Percentiles rank a stretch among this genome's conserved stretches.
These are phyloP conservation scores for Xestia ashworthii DNA, from an alignment of 2,888 invertebrate species.

Conservation along the genomic window DNA sequence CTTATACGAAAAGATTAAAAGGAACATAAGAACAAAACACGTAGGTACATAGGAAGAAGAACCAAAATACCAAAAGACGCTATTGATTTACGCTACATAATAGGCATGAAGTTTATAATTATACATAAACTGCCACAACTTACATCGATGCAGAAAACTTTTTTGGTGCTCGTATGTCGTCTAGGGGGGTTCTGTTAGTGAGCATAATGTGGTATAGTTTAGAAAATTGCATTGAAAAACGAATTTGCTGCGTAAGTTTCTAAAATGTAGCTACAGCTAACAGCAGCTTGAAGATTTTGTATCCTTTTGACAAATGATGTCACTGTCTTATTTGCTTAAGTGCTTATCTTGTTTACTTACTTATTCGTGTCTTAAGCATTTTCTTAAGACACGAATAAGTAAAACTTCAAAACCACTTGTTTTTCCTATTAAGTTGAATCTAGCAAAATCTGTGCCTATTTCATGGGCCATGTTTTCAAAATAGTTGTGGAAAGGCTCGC, in stretches of 20 bases:
- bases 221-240: neutral
- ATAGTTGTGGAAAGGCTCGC: neutral
- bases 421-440: conserved; percentile 16
- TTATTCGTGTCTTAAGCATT: conserved; percentile 17
- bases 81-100: neutral
- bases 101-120: neutral
- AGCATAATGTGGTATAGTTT: neutral
- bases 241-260: neutral
- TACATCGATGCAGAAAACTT: neutral
- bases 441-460: neutral
- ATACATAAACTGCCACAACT: neutral
- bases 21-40: neutral
- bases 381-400: no score
- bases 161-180: neutral
- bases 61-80: neutral
- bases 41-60: neutral
- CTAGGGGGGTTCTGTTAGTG: neutral
- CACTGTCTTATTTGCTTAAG: conserved; percentile 32
- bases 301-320: conserved; percentile 35
- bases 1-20: neutral
- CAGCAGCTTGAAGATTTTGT: conserved; percentile 15
- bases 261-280: neutral
- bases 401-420: conserved; percentile 16
- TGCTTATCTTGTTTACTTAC: conserved; percentile 25
- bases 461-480: neutral